Conservation (phyloP, 2,113 vertebrate genomes). For the Pelodiscus sinensis region DNA sequence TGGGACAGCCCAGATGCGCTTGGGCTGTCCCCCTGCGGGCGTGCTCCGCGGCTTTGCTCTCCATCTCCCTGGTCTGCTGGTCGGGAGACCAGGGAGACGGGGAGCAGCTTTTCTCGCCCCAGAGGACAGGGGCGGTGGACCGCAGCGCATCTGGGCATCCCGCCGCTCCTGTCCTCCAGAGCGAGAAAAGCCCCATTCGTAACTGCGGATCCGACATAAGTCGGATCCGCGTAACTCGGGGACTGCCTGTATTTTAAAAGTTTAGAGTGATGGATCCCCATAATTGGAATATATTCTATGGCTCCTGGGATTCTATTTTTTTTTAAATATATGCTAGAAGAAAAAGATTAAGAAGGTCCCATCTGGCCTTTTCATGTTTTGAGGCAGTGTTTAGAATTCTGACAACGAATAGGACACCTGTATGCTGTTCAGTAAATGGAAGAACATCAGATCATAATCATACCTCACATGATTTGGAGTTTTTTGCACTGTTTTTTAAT, state of each 20-base stretch:
- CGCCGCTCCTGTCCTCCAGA: too few species aligned
- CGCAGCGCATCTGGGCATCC: too few species aligned
- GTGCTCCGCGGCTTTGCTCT: too few species aligned
- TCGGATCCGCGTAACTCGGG: too few species aligned
- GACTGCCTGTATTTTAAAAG: neutral
- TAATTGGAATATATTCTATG: neutral
- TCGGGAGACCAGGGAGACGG: too few species aligned
- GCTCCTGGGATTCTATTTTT: neutral
- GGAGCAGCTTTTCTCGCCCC: too few species aligned
- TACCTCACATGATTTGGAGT: neutral
- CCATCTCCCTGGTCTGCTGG: too few species aligned
- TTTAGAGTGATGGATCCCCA: neutral
- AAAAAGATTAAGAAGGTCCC: neutral
- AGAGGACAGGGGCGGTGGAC: too few species aligned
- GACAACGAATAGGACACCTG: neutral
- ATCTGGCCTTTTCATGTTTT: neutral
- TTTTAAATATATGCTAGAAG: conserved; percentile 4
- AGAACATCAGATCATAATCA: neutral
- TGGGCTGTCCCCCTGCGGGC: too few species aligned
- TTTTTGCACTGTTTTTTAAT: neutral
- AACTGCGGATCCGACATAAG: too few species aligned
- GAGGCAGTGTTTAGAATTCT: conserved; percentile 15
- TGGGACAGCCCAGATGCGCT: too few species aligned
- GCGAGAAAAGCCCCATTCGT: too few species aligned
- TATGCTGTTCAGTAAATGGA: neutral